phyloP scores from a whole-genome alignment of 2,113 vertebrate genomes.

The Polypterus bichir region DNA sequence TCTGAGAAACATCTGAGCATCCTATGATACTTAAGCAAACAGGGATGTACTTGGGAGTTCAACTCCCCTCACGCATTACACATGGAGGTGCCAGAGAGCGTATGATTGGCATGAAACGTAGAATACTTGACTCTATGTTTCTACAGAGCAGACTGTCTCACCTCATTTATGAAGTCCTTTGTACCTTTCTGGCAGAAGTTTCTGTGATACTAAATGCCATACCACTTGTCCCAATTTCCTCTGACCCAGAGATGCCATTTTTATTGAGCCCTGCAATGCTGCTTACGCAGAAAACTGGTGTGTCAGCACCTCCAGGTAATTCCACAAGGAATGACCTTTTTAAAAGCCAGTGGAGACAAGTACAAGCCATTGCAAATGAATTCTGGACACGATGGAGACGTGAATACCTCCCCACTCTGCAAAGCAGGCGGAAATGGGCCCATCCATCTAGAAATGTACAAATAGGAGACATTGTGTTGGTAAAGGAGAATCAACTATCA shows the following conservation, averaged over 20 bases:
- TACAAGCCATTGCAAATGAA: background rate
- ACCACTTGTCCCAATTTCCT: background rate
- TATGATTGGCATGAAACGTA: background rate
- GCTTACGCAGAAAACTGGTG: slow-evolving; percentile 2
- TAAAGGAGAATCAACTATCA: background rate
- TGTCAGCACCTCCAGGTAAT: background rate
- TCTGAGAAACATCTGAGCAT: background rate
- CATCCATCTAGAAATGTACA: background rate
- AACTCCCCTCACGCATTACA: slow-evolving; percentile 7
- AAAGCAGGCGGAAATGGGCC: background rate
- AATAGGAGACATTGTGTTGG: background rate
- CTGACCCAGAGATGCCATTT: background rate
- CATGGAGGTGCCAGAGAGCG: slow-evolving; percentile 7
- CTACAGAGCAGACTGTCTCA: background rate
- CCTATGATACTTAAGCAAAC: background rate
- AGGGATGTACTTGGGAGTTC: slow-evolving; percentile 6
- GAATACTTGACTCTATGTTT: slow-evolving; percentile 3
- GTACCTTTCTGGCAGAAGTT: slow-evolving; percentile 7
- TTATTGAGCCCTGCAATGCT: slow-evolving; percentile 5
- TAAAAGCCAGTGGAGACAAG: background rate
- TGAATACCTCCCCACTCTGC: background rate
- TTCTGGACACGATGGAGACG: background rate
- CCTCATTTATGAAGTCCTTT: background rate
- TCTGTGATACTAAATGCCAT: background rate
- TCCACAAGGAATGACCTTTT: background rate